phyloP scores from a whole-genome alignment of 2,888 invertebrate species.

The Embidobia sp. region DNA sequence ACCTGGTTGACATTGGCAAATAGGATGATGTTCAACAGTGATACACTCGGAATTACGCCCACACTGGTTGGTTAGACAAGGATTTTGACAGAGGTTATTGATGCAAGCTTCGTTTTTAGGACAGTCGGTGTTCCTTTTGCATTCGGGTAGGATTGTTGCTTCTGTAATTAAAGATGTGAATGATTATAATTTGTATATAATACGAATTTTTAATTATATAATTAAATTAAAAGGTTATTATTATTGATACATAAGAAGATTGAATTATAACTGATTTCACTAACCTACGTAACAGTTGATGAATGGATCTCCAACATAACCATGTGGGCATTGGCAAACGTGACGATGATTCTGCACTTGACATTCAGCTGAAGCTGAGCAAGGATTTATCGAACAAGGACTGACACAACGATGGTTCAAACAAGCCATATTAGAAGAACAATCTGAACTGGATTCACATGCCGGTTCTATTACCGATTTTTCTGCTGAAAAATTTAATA shows the following conservation, averaged over 20 bases:
- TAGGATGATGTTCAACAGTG: conserved; percentile 89
- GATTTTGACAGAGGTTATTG: conserved; percentile 90
- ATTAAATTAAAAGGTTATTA: too few species aligned
- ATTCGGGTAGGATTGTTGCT: conserved; percentile 84
- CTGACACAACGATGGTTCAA: conserved; percentile 88
- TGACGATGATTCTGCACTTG: conserved; percentile 89
- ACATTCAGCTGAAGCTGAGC: conserved; percentile 91
- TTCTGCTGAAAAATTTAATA: conserved; percentile 69
- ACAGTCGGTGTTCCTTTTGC: conserved; percentile 89
- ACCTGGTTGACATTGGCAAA: conserved; percentile 91
- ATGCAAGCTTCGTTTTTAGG: conserved; percentile 90
- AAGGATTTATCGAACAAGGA: conserved; percentile 88
- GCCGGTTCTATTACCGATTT: conserved; percentile 82
- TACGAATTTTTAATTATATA: conserved; percentile 2
- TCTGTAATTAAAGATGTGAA: conserved; percentile 73
- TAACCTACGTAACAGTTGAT: conserved; percentile 86
- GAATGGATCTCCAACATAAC: conserved; percentile 91
- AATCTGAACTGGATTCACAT: conserved; percentile 88
- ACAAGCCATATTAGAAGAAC: conserved; percentile 88
- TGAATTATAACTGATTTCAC: too few species aligned
- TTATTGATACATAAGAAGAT: too few species aligned
- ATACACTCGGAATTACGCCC: conserved; percentile 91
- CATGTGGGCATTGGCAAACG: conserved; percentile 88
- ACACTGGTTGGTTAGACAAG: conserved; percentile 91
- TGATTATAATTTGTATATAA: neutral